phyloP scores from a whole-genome alignment of 2,113 vertebrate species.

The Athene cunicularia region DNA sequence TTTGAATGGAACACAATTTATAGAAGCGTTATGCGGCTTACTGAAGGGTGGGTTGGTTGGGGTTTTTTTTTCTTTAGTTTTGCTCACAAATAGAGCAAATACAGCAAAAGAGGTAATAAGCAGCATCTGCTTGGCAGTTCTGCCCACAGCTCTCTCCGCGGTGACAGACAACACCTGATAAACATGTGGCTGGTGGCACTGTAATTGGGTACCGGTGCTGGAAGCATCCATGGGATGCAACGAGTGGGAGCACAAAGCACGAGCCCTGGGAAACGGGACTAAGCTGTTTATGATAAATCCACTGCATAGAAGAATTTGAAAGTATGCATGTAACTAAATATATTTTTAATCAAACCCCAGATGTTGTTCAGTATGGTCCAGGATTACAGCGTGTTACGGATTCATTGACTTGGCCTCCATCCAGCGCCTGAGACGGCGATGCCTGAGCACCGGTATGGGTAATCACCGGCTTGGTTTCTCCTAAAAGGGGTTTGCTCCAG shows the following conservation, averaged over 20 bases:
- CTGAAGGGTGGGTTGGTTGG: neutral
- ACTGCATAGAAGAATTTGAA: neutral
- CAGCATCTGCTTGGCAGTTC: neutral
- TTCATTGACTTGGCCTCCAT: neutral
- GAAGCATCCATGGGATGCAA: neutral
- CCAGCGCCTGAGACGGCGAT: accelerated
- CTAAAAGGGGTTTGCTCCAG: neutral
- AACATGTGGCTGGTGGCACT: neutral
- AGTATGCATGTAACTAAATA: neutral
- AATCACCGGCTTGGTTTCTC: neutral
- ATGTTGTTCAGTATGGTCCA: neutral
- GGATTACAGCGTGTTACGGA: neutral
- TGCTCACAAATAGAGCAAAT: neutral
- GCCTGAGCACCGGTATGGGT: accelerated
- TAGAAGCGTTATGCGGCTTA: neutral
- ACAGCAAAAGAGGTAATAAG: neutral
- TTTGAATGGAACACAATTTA: neutral
- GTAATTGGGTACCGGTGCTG: neutral
- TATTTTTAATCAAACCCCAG: slow-evolving; percentile 14
- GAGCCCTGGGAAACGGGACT: neutral
- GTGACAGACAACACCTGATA: neutral
- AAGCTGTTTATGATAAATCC: neutral
- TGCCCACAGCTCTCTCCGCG: neutral
- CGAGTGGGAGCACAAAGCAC: neutral
- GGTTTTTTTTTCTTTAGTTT: neutral